phyloP scores from a whole-genome alignment of 2,113 vertebrate genomes.

The Caranx melampygus region DNA sequence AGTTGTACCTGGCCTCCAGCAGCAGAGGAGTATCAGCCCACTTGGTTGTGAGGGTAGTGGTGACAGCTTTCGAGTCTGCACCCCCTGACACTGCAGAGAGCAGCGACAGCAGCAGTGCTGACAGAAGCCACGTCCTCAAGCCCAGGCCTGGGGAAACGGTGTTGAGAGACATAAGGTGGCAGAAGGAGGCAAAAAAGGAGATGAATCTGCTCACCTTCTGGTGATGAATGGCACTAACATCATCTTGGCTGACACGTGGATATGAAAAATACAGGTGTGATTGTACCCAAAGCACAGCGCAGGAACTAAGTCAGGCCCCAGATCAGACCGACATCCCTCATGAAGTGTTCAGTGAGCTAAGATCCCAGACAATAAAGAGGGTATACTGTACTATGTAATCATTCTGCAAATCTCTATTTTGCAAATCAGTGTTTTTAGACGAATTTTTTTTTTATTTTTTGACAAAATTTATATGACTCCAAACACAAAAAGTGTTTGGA shows the following conservation, averaged over 20 bases:
- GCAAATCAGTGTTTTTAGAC: not conserved
- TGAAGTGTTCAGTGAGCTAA: not conserved
- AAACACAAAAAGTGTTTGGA: constrained; percentile 5
- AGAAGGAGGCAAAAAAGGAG: not conserved
- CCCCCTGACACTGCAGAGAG: constrained; percentile 79
- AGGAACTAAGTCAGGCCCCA: not conserved
- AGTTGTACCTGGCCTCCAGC: constrained; percentile 92
- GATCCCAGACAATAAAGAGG: not conserved
- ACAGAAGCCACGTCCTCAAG: constrained; percentile 86
- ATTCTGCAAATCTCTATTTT: not conserved
- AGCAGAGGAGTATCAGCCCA: constrained; percentile 93
- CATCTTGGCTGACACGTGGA: not conserved
- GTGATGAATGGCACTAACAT: not conserved
- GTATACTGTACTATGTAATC: not conserved
- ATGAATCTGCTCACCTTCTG: not conserved
- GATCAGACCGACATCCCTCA: not conserved
- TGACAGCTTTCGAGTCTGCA: constrained; percentile 94
- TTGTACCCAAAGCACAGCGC: not conserved
- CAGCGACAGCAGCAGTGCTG: constrained; percentile 80
- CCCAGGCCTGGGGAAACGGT: constrained; percentile 46
- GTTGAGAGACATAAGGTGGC: not conserved
- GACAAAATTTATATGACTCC: no score
- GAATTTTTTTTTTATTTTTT: no score
- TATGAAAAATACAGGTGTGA: not conserved
- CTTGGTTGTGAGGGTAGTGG: constrained; percentile 94